A percentile compares a stretch with the other conserved stretches of the same genome.
Evolutionary conservation across 2,888 invertebrate genomes (phyloP).

Genomic region (Mimas tiliae): DNA sequence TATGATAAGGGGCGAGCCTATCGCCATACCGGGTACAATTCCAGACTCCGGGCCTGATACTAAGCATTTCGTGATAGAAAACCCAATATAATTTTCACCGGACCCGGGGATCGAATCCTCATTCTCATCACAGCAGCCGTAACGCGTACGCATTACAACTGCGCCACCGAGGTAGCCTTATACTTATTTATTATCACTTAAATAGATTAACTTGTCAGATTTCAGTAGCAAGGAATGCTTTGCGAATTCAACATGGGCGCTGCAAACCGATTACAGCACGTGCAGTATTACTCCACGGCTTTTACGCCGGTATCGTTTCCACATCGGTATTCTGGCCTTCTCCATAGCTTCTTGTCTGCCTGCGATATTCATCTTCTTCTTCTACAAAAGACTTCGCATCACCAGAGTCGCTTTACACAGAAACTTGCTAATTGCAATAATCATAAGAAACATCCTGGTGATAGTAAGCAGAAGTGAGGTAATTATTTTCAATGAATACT

Average conservation of each 20-base stretch:
- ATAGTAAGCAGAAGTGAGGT: constrained; percentile 84
- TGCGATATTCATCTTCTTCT: constrained; percentile 83
- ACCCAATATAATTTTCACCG: too few species aligned
- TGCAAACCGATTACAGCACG: constrained; percentile 82
- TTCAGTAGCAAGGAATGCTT: constrained; percentile 84
- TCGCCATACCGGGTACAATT: too few species aligned
- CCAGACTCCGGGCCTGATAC: too few species aligned
- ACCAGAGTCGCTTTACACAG: constrained; percentile 84
- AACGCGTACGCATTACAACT: too few species aligned
- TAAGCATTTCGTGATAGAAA: too few species aligned
- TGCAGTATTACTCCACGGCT: constrained; percentile 84
- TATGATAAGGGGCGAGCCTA: too few species aligned
- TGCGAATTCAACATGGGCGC: constrained; percentile 83
- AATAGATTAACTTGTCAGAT: constrained; percentile 64
- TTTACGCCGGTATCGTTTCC: constrained; percentile 78
- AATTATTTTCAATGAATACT: constrained; percentile 40
- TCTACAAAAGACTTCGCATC: constrained; percentile 81
- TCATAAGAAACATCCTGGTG: constrained; percentile 83
- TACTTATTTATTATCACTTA: not conserved
- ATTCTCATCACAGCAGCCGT: too few species aligned
- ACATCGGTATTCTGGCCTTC: constrained; percentile 79
- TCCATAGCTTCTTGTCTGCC: constrained; percentile 83
- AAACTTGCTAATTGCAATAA: constrained; percentile 85
- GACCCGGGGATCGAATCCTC: too few species aligned
- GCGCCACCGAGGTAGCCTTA: too few species aligned